Evolutionary conservation across 2,113 vertebrate species (phyloP), one percentile per base, ranked within the genome.

Genomic region (Eptesicus fuscus): DNA sequence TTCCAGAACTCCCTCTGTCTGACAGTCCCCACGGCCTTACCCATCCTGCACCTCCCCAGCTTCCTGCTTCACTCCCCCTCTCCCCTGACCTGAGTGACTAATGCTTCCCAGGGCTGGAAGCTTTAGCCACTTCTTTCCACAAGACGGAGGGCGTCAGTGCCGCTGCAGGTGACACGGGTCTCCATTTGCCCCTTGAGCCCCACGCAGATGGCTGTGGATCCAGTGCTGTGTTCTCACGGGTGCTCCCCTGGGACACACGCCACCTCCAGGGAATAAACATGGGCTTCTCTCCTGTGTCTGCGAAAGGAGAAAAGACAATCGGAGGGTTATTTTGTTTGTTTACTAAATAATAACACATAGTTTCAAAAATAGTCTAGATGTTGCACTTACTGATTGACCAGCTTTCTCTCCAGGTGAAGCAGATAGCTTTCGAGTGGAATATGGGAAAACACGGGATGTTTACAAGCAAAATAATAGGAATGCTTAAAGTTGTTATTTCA

Each of bases 21-120:
- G 40, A 70, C 5, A 4, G 49, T 40, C 25, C 67, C 44, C 23
- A 9, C 6, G 23, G 22, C 37, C 35, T 47, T 28, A 6, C 20
- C 37, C 13, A 2, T 22, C 2, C 7, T 11, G 7, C 11, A 23
- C 37, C 9, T 92, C 18, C 53, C 40, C 63, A 87, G 49, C 63
- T 32, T 6, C 5, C n/a, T n/a, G 4, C 7, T 53, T 18, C 20
- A 0, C 18, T 11, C 7, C 13, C 23, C 4, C 8, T 10, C 51
- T 51, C 78, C 61, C 10, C 84, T 23, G 10, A 67, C 28, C 65
- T 51, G 20, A 44, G 16, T 32, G 22, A 79, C 49, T 59, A 51
- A 7, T n/a, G 47, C 32, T 40, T 10, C 53, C 40, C 42, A n/a
- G 37, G 7, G 13, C 40, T 63, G 37, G 8, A 53, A 53, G 28